Percentiles rank a stretch among this genome's conserved stretches.
Conservation (phyloP, 2,113 vertebrate genomes). For the Stegostoma tigrinum region DNA sequence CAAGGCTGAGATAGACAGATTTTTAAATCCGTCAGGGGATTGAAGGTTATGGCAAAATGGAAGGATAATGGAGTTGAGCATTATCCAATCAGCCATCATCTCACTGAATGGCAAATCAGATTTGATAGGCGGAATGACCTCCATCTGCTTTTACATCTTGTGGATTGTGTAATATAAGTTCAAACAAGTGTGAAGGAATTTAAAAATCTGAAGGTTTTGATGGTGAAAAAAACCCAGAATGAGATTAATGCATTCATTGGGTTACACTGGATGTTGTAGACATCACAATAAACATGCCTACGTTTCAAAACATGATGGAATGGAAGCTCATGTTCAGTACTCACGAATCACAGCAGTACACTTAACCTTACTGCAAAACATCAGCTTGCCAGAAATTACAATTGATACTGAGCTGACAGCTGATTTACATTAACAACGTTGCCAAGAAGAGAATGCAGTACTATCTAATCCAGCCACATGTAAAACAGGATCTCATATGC, state of each 20-base stretch:
- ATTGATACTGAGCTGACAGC: background rate
- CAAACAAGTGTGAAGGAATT: background rate
- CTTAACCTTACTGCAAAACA: background rate
- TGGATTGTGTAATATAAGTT: background rate
- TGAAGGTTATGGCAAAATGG: too few relatives aligned
- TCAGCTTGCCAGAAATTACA: background rate
- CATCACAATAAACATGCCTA: background rate
- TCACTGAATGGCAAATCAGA: too few relatives aligned
- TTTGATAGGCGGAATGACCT: too few relatives aligned
- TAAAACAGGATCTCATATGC: background rate
- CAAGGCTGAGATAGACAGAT: too few relatives aligned
- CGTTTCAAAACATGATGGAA: background rate
- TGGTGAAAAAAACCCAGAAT: background rate
- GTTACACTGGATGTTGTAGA: background rate
- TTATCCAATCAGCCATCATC: too few relatives aligned
- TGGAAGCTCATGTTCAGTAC: background rate
- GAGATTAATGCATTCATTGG: background rate
- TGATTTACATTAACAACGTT: background rate
- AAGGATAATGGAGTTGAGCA: too few relatives aligned
- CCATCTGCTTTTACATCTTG: too few relatives aligned
- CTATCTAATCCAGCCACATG: background rate
- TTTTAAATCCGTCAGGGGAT: too few relatives aligned
- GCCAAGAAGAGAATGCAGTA: background rate
- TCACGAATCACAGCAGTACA: background rate
- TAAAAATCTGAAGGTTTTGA: background rate